phyloP scores from a whole-genome alignment of 2,888 invertebrate species.

The Ophonus ardosiacus region DNA sequence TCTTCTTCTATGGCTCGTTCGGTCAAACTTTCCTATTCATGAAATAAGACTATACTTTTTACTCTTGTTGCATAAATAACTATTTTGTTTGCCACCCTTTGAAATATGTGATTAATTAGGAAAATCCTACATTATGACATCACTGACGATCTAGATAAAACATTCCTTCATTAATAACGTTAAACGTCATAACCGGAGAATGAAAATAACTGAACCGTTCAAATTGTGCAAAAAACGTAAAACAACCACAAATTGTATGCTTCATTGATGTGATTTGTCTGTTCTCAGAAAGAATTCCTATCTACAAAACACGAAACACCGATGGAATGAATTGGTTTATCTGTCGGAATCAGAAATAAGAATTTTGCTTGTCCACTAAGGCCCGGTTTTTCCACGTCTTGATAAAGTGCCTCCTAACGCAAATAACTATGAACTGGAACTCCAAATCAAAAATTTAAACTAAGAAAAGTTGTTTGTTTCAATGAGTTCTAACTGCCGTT shows the following conservation, averaged over 20 bases:
- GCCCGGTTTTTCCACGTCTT: no score
- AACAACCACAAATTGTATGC: slow-evolving; percentile 21
- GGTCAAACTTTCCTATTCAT: no score
- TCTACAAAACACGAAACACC: not conserved
- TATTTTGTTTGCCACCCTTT: no score
- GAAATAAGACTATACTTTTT: no score
- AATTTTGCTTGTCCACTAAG: no score
- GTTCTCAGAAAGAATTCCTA: not conserved
- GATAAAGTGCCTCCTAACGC: no score
- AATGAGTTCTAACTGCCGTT: no score
- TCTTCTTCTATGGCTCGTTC: no score
- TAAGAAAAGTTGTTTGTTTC: no score
- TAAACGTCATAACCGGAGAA: not conserved
- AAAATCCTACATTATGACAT: slow-evolving; percentile 18
- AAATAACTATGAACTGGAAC: no score
- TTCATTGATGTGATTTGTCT: not conserved
- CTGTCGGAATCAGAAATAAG: not conserved
- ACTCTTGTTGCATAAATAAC: no score
- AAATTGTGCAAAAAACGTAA: not conserved
- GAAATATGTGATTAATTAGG: not conserved
- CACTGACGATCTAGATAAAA: slow-evolving; percentile 9
- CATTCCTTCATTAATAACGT: not conserved
- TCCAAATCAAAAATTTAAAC: no score
- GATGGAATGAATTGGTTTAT: not conserved
- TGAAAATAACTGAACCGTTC: not conserved